phyloP scores from a whole-genome alignment of 1,140 invertebrate species.

The Papilio polyxenes region DNA sequence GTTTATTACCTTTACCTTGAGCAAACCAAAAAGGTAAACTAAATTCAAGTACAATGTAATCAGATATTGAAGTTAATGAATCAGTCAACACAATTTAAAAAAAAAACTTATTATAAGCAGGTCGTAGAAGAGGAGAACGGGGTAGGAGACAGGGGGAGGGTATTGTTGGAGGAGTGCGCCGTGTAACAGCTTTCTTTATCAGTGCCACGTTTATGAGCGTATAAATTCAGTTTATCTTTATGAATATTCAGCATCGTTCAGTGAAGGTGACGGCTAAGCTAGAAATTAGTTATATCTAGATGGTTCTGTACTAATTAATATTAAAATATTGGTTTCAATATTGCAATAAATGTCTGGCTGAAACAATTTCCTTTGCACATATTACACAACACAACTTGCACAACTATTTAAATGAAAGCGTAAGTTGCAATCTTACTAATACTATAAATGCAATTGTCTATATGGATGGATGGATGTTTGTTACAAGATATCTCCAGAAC shows the following conservation, averaged over 20 bases:
- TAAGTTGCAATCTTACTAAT: no score
- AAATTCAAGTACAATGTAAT: neutral
- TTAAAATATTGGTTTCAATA: neutral
- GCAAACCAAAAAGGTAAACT: neutral
- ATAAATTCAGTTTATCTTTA: slow-evolving; percentile 66
- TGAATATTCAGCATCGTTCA: slow-evolving; percentile 57
- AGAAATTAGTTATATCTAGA: neutral
- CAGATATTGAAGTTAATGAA: neutral
- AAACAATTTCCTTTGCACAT: no score
- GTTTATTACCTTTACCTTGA: neutral
- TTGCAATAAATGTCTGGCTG: no score
- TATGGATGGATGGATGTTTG: no score
- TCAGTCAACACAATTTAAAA: neutral
- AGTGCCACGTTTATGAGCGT: slow-evolving; percentile 50
- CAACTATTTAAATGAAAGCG: no score
- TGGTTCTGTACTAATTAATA: slow-evolving; percentile 2
- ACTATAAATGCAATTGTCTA: no score
- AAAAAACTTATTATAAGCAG: neutral
- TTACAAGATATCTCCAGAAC: no score
- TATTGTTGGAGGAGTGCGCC: neutral
- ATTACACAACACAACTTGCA: no score
- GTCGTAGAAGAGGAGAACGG: neutral
- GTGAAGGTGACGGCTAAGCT: neutral
- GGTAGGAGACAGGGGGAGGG: neutral
- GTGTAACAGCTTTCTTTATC: slow-evolving; percentile 57